Evolutionary conservation across 2,113 vertebrate genomes (phyloP), one percentile per base, ranked within the genome.

Genomic region (Boulengeromyrus knoepffleri): DNA sequence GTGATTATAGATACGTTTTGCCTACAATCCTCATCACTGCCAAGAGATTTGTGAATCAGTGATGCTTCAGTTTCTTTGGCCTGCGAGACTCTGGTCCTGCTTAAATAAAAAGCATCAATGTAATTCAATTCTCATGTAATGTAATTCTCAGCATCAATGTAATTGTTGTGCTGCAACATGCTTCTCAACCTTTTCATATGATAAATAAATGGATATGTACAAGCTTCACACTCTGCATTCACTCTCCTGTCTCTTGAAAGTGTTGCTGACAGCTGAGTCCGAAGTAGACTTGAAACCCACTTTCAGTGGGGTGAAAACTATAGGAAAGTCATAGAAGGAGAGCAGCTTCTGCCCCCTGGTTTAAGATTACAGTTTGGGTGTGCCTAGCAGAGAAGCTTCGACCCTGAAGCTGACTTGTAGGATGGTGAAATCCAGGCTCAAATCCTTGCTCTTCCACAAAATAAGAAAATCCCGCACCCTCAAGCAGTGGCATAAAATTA

Each of bases 381-480:
- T 42, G 85, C 15, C 47, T 31, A 56, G 50, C 13, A 39, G 31
- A 56, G 50, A 39, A 45, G 45, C 83, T 47, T 47, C n/a, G 42
- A 85, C 83, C 21, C 83, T 85, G 83, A 47, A 85, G 8, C 45
- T 53, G 50, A 50, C 50, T 53, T 52, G 50, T 87, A 19, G 49
- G 12, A 7, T 87, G 50, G 49, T 19, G 50, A 56, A 53, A 87
- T 87, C 50, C 85, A 56, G 50, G 85, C 85, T 49, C 13, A 56
- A 87, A 17, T 87, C 85, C 19, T 56, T 39, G 47, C 27, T 36
- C n/a, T 50, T 86, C 46, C 85, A 50, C 46, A 52, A 86, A 86
- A 86, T 86, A 86, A 86, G 50, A 66, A 88, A 66, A 88, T 56
- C 74, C 77, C 62, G 88, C 90, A 80, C 89, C 91, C 42, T 89